A percentile compares a stretch with the other conserved stretches of the same genome.
phyloP scores from a whole-genome alignment of 2,888 invertebrate genomes.

The Masnerella sp. region DNA sequence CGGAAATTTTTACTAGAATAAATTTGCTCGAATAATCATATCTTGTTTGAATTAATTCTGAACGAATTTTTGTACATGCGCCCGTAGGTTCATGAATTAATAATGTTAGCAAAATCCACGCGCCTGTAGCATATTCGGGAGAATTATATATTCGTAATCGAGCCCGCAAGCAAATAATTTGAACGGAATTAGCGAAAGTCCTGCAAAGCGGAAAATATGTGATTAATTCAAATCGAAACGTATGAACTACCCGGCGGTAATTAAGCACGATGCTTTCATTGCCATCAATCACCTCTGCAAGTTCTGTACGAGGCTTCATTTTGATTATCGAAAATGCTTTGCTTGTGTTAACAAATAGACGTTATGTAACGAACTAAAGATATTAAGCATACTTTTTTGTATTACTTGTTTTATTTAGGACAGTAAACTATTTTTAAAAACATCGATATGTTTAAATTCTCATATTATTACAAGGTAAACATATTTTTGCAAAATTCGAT shows the following conservation, averaged over 20 bases:
- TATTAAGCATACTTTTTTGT: no score
- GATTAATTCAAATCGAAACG: constrained; percentile 29
- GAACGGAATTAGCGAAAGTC: constrained; percentile 16
- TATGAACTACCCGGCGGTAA: constrained; percentile 20
- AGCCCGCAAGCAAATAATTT: constrained; percentile 23
- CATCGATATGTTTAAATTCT: no score
- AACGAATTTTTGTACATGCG: no score
- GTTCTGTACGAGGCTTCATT: constrained; percentile 30
- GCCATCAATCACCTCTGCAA: constrained; percentile 46
- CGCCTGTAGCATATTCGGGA: no score
- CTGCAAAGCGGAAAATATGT: constrained; percentile 29
- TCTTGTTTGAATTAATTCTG: no score
- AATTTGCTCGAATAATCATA: no score
- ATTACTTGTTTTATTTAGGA: no score
- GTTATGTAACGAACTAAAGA: no score
- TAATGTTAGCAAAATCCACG: constrained; percentile 14
- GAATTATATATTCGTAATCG: constrained; percentile 32
- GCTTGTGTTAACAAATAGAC: constrained; percentile 37
- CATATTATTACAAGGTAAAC: no score
- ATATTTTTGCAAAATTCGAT: no score
- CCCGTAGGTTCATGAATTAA: not conserved
- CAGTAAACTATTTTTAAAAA: no score
- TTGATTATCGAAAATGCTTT: constrained; percentile 48
- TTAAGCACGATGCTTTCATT: constrained; percentile 31
- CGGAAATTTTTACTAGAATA: no score